These are phyloP conservation scores for Psix sp. DNA, from an alignment of 1,140 invertebrate species.

Conservation along the genomic window DNA sequence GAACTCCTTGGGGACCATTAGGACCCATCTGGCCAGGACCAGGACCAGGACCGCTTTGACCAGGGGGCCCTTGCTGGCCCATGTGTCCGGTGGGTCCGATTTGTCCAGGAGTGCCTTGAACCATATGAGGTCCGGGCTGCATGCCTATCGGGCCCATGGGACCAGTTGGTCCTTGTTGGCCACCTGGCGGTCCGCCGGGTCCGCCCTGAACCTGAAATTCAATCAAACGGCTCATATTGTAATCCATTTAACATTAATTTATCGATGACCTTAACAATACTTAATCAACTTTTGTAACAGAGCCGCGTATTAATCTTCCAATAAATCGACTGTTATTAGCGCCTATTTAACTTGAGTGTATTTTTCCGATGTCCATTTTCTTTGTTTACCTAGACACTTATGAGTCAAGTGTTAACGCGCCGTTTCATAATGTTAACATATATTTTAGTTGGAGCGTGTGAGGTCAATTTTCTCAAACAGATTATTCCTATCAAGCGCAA, in stretches of 20 bases:
- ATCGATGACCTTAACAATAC: slow-evolving; percentile 26
- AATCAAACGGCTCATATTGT: no score
- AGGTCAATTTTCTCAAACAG: no score
- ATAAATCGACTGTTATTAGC: slow-evolving; percentile 13
- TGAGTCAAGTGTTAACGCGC: background rate
- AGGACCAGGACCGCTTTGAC: slow-evolving; percentile 50
- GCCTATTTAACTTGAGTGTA: slow-evolving; percentile 17
- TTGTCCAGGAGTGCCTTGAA: slow-evolving; percentile 49
- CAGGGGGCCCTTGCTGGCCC: slow-evolving; percentile 31
- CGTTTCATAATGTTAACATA: background rate
- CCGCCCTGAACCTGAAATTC: slow-evolving; percentile 64
- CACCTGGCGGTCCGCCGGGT: slow-evolving; percentile 59
- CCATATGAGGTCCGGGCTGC: slow-evolving; percentile 62
- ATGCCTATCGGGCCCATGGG: slow-evolving; percentile 66
- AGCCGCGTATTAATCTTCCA: slow-evolving; percentile 14
- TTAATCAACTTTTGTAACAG: background rate
- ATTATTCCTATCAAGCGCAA: no score
- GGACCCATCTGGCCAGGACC: slow-evolving; percentile 66
- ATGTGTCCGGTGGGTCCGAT: slow-evolving; percentile 42
- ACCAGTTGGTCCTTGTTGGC: slow-evolving; percentile 58
- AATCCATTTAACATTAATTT: no score
- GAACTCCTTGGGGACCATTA: slow-evolving; percentile 63
- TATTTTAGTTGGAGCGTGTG: no score
- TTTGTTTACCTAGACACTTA: background rate
- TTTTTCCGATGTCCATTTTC: slow-evolving; percentile 17